Conservation (phyloP, 2,113 vertebrate genomes). For the Pantherophis guttatus region DNA sequence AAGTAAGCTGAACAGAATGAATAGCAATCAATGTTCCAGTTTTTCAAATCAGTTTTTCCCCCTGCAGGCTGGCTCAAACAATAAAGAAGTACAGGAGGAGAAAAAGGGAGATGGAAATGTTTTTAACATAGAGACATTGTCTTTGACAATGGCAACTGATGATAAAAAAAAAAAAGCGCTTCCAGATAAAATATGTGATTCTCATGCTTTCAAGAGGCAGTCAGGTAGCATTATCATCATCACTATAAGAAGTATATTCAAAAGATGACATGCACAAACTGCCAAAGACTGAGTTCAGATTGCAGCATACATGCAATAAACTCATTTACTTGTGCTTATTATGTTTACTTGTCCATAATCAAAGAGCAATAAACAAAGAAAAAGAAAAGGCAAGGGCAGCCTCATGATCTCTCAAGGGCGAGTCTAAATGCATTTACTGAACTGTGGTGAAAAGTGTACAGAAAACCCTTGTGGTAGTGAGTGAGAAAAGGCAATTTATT, state of each 20-base stretch:
- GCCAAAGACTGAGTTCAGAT: neutral
- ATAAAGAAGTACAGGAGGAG: neutral
- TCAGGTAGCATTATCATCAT: neutral
- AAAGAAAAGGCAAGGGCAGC: neutral
- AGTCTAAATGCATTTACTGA: neutral
- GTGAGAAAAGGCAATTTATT: neutral
- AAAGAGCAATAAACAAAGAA: neutral
- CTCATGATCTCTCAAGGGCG: neutral
- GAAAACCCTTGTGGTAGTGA: neutral
- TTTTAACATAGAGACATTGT: neutral
- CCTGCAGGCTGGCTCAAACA: neutral
- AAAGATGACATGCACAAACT: neutral
- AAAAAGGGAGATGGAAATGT: neutral
- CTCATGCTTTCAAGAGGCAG: neutral
- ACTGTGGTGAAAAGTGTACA: neutral
- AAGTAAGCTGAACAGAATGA: neutral
- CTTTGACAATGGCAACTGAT: neutral
- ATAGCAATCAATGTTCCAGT: neutral
- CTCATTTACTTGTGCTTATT: neutral
- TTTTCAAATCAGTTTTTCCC: neutral
- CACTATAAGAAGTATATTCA: neutral
- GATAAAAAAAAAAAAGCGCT: neutral
- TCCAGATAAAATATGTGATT: neutral
- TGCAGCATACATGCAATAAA: neutral
- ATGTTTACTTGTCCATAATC: neutral